Evolutionary conservation across 2,797 vertebrate genomes (phyloP), one percentile per base, ranked within the genome.

Genomic region (Tiaroga cobitis): DNA sequence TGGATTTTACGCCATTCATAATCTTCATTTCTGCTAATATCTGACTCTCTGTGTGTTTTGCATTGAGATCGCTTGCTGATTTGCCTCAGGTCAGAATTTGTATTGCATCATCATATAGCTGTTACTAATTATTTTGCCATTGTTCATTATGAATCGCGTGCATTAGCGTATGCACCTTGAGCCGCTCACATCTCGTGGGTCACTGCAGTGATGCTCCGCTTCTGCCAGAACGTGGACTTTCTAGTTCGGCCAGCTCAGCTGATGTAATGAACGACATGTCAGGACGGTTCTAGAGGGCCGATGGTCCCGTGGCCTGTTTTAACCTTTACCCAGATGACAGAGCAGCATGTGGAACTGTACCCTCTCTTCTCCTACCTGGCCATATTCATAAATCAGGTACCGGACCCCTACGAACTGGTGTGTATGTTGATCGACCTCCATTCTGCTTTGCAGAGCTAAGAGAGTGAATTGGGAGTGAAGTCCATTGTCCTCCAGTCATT

Each of bases 181-280:
- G n/a, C n/a, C n/a, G n/a, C n/a, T n/a, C n/a, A n/a, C n/a, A n/a
- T 61, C 56, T 69, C 46, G n/a, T 32, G 67, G 75, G 67, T 80
- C 75, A 85, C 19, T 19, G 76, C 18, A 11, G 41, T 32, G 41
- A 59, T 78, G 41, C 43, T 46, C 76, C 24, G 32, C 56, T 39
- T 63, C 56, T 85, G 72, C 69, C 32, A 63, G 41, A 39, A 61
- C 61, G 82, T 70, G 77, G 82, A 65, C 49, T 43, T 70, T 51
- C 34, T n/a, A 54, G 59, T 75, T 75, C n/a, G n/a, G n/a, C n/a
- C n/a, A n/a, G n/a, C n/a, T 72, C 73, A 41, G 69, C n/a, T 86
- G 46, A 16, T 46, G 65, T 87, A 84, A 89, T 84, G 74, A 84
- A 88, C 34, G 78, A 46, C 74, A 84, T 84, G 85, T 86, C 83